phyloP scores from a whole-genome alignment of 2,113 vertebrate genomes.

The Bufo gargarizans region DNA sequence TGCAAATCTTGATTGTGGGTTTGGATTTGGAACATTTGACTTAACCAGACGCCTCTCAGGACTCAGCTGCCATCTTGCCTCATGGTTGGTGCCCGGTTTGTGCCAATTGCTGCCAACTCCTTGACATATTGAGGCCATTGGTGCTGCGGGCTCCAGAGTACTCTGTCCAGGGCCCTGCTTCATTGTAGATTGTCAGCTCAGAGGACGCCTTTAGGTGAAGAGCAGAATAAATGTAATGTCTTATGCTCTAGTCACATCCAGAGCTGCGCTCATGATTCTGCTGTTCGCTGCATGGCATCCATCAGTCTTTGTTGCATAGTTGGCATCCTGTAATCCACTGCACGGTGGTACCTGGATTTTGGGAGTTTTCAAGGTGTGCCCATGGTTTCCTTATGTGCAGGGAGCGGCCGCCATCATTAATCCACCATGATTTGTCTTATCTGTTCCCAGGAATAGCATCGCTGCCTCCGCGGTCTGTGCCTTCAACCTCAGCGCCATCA shows the following conservation, averaged over 20 bases:
- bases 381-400: background rate
- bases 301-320: too few species aligned
- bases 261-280: background rate
- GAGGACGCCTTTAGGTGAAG: too few species aligned
- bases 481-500: slow-evolving; percentile 97
- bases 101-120: too few species aligned
- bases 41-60: background rate
- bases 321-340: too few species aligned
- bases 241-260: background rate
- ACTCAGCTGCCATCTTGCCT: background rate
- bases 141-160: too few species aligned
- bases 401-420: background rate
- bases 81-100: too few species aligned
- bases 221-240: background rate
- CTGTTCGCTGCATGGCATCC: background rate
- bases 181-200: too few species aligned
- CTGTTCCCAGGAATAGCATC: slow-evolving; percentile 87
- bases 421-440: background rate
- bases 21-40: background rate
- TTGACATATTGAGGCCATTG: too few species aligned
- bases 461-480: slow-evolving; percentile 96
- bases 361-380: too few species aligned
- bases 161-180: too few species aligned
- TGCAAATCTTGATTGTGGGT: background rate
- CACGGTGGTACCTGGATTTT: too few species aligned